phyloP scores from a whole-genome alignment of 2,113 vertebrate genomes.

The Panthera tigris region DNA sequence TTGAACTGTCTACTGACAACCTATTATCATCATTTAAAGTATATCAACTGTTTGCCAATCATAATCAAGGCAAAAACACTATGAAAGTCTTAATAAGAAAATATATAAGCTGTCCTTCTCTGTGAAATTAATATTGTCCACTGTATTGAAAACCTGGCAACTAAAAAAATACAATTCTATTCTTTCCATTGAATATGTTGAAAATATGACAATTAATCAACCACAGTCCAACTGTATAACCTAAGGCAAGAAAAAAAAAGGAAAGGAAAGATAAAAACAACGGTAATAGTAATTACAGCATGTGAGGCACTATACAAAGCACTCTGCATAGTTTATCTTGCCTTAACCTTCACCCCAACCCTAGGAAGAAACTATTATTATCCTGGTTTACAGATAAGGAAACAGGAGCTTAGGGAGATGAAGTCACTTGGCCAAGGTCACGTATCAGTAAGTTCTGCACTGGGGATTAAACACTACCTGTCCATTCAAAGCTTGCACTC shows the following conservation, averaged over 20 bases:
- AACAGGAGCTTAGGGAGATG: not conserved
- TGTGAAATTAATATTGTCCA: not conserved
- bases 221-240: not conserved
- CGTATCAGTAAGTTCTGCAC: not conserved
- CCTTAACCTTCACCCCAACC: not conserved
- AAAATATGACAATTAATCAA: constrained; percentile 30
- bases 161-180: not conserved
- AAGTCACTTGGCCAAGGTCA: not conserved
- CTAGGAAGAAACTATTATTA: not conserved
- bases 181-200: not conserved
- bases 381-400: not conserved
- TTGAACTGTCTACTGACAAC: not conserved
- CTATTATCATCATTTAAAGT: constrained; percentile 20
- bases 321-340: not conserved
- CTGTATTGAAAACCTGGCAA: not conserved
- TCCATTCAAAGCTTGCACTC: not conserved
- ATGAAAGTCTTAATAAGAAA: constrained; percentile 26
- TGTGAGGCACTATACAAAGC: not conserved
- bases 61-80: not conserved
- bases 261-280: not conserved
- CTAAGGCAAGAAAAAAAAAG: not conserved
- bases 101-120: not conserved
- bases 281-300: not conserved
- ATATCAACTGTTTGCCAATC: not conserved
- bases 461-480: not conserved